A percentile compares a stretch with the other conserved stretches of the same genome.
phyloP scores from a whole-genome alignment of 1,140 invertebrate species.

The Scaptomyza montana region DNA sequence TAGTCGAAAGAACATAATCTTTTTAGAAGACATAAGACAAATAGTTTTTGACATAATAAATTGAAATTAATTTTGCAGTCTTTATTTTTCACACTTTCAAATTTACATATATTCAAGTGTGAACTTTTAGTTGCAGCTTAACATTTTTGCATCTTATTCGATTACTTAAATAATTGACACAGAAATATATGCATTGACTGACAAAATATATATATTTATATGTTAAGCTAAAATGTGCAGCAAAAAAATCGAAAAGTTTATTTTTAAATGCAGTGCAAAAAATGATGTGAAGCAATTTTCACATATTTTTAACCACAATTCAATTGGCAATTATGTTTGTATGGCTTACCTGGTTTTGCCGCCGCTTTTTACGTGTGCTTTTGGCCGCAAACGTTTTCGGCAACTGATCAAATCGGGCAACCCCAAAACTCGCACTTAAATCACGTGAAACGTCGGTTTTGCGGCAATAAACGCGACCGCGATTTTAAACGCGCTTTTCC shows the following conservation, averaged over 20 bases:
- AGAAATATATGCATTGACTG: conserved; percentile 5
- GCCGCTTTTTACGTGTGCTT: neutral
- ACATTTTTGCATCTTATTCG: neutral
- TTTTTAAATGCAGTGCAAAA: conserved; percentile 1
- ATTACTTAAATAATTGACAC: conserved; percentile 31
- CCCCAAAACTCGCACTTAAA: conserved; percentile 62
- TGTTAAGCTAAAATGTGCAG: neutral
- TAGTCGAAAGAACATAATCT: neutral
- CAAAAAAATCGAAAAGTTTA: conserved; percentile 11
- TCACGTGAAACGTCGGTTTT: conserved; percentile 65
- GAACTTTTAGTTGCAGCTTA: neutral
- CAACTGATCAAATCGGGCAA: conserved; percentile 14
- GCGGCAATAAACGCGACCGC: conserved; percentile 60
- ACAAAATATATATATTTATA: neutral
- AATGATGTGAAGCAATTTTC: conserved; percentile 47
- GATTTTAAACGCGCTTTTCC: conserved; percentile 49
- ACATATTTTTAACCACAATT: conserved; percentile 72
- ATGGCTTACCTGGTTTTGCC: neutral
- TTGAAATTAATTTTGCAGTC: neutral
- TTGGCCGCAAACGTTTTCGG: conserved; percentile 38
- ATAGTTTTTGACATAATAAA: neutral
- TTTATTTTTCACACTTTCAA: neutral
- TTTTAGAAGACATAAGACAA: neutral
- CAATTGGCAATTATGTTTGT: conserved; percentile 55
- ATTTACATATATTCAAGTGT: neutral